phyloP scores from a whole-genome alignment of 2,888 invertebrate genomes.

The Eucera pruinosa region DNA sequence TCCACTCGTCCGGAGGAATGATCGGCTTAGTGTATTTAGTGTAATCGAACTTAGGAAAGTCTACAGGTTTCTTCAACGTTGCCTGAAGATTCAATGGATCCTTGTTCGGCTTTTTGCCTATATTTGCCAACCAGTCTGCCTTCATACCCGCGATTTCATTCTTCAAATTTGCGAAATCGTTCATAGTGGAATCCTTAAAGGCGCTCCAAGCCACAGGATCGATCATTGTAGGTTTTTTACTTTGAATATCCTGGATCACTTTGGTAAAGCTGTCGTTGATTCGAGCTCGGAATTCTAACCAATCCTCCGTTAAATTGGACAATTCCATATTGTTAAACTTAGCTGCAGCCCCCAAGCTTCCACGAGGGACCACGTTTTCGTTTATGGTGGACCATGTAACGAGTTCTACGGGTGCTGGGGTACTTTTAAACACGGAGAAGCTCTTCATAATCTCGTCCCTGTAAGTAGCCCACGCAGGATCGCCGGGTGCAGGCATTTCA shows the following conservation, averaged over 20 bases:
- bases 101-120: not conserved
- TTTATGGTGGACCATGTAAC: not conserved
- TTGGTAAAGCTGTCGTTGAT: conserved; percentile 58
- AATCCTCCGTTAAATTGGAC: conserved; percentile 52
- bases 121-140: conserved; percentile 51
- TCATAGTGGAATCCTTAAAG: conserved; percentile 55
- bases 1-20: conserved; percentile 59
- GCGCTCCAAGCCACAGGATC: conserved; percentile 64
- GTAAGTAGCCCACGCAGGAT: conserved; percentile 58
- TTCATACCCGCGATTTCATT: conserved; percentile 58
- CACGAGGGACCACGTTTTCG: not conserved
- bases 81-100: not conserved
- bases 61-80: not conserved
- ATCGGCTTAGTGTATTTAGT: conserved; percentile 13
- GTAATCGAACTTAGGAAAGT: conserved; percentile 19
- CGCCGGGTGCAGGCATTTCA: conserved; percentile 56
- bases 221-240: conserved; percentile 44
- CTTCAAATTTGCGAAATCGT: conserved; percentile 65
- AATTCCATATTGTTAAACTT: conserved; percentile 29
- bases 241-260: conserved; percentile 53
- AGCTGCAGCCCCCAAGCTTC: not conserved
- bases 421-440: conserved; percentile 39
- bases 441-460: conserved; percentile 54
- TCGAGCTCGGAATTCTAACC: conserved; percentile 54
- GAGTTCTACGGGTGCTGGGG: not conserved